phyloP scores from a whole-genome alignment of 2,113 vertebrate genomes.

The Psittacula cyanocephala region DNA sequence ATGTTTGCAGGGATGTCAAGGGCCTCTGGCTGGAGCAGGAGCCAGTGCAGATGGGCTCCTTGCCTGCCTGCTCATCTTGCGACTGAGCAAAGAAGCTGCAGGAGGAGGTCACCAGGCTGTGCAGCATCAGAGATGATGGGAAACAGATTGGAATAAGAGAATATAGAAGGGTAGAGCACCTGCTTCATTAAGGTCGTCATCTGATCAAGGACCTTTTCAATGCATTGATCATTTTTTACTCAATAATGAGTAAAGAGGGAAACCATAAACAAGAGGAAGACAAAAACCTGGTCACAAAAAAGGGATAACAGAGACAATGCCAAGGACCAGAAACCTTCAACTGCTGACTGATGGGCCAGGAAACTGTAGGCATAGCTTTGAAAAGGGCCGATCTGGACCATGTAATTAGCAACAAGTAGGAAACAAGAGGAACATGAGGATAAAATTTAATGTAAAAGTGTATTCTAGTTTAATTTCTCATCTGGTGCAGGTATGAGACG shows the following conservation, averaged over 20 bases:
- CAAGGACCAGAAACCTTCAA: background rate
- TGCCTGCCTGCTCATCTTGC: background rate
- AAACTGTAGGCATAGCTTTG: background rate
- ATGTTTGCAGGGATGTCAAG: background rate
- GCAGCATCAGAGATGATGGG: background rate
- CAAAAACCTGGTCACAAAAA: background rate
- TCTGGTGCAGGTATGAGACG: background rate
- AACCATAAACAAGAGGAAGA: background rate
- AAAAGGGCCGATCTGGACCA: background rate
- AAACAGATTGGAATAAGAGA: background rate
- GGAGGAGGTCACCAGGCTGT: background rate
- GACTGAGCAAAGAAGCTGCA: background rate
- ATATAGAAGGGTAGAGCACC: fast-evolving
- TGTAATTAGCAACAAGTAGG: background rate
- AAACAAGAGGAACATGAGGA: background rate
- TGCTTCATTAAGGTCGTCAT: background rate
- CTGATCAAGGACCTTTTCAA: background rate
- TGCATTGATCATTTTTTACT: background rate
- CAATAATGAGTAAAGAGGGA: background rate
- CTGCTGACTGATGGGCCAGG: background rate
- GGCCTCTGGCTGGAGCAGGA: background rate
- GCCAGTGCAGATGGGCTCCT: background rate
- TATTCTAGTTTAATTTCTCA: background rate
- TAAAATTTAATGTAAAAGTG: background rate
- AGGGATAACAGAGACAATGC: background rate